Base-by-base conservation (phyloP, 1,140 invertebrate species). In the Teleogryllus occipitalis region DNA sequence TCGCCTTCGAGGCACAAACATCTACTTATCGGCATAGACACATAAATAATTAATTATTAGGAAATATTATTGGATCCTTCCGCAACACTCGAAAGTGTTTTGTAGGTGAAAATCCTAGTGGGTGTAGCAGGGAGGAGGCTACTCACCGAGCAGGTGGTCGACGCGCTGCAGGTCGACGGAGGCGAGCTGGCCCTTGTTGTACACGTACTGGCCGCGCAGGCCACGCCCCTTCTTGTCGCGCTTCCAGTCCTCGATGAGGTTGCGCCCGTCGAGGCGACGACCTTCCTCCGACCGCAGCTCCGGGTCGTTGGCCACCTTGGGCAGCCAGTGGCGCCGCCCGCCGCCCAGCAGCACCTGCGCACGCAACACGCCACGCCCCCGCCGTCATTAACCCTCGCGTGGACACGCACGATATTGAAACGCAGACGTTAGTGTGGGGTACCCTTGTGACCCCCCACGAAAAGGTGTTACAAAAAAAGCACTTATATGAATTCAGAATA, bases 61-160 rank as follows among this genome's bases (percentile, higher is more conserved):
- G n/a, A n/a, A n/a, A n/a, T n/a, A n/a, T n/a, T n/a, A n/a, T n/a
- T n/a, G n/a, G n/a, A n/a, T n/a, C n/a, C n/a, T n/a, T n/a, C n/a
- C n/a, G n/a, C n/a, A n/a, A n/a, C n/a, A n/a, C n/a, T n/a, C n/a
- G n/a, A n/a, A n/a, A n/a, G n/a, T n/a, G n/a, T n/a, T n/a, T n/a
- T n/a, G n/a, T n/a, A n/a, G n/a, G n/a, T n/a, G n/a, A n/a, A n/a
- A n/a, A n/a, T n/a, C n/a, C n/a, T n/a, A n/a, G n/a, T n/a, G n/a
- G n/a, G n/a, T n/a, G 81, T 93, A 92, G 81, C 87, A 86, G 79
- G 27, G 27, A 1, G 27, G 27, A 39, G 86, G 87, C 80, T 86
- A 92, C 81, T 89, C 88, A 87, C 93, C 93, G 18, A 95, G 84
- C 8, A 95, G 85, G 84, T 93, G 92, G 78, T 94, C 93, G 0